Conservation (phyloP, 2,888 invertebrate species). For the Cosmia trapezina region DNA sequence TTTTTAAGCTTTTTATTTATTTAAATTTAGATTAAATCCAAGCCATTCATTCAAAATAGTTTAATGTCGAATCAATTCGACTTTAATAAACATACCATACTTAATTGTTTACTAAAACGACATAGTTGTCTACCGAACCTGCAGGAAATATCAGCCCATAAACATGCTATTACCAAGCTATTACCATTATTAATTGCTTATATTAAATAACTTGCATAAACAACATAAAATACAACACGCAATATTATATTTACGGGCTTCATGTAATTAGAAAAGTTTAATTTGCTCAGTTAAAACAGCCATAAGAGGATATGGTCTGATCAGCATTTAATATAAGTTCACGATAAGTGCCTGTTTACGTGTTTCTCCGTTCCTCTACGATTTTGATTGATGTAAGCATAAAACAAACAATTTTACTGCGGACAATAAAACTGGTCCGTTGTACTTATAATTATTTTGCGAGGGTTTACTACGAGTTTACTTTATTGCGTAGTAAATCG, state of each 20-base stretch:
- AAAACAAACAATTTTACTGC: slow-evolving; percentile 75
- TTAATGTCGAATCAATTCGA: background rate
- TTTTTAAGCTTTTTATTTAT: background rate
- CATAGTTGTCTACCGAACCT: slow-evolving; percentile 30
- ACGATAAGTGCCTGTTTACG: slow-evolving; percentile 43
- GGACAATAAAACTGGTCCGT: slow-evolving; percentile 67
- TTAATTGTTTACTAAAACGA: slow-evolving; percentile 19
- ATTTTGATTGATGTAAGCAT: slow-evolving; percentile 69
- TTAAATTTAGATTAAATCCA: no score
- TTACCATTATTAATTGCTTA: slow-evolving; percentile 42
- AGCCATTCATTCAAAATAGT: background rate
- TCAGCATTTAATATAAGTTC: slow-evolving; percentile 17
- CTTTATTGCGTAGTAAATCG: slow-evolving; percentile 70
- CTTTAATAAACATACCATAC: slow-evolving; percentile 12
- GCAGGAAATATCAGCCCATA: slow-evolving; percentile 40
- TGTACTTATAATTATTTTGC: slow-evolving; percentile 71
- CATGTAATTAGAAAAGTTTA: slow-evolving; percentile 40
- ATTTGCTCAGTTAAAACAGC: slow-evolving; percentile 31
- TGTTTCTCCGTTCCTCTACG: slow-evolving; percentile 29
- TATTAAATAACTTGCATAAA: slow-evolving; percentile 50
- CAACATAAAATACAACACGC: slow-evolving; percentile 46
- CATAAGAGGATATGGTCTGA: slow-evolving; percentile 8
- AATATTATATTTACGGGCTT: slow-evolving; percentile 36
- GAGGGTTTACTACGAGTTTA: slow-evolving; percentile 63
- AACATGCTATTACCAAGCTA: slow-evolving; percentile 34